Conservation (phyloP, 1,140 invertebrate genomes). For the Pseudomyrmex gracilis region DNA sequence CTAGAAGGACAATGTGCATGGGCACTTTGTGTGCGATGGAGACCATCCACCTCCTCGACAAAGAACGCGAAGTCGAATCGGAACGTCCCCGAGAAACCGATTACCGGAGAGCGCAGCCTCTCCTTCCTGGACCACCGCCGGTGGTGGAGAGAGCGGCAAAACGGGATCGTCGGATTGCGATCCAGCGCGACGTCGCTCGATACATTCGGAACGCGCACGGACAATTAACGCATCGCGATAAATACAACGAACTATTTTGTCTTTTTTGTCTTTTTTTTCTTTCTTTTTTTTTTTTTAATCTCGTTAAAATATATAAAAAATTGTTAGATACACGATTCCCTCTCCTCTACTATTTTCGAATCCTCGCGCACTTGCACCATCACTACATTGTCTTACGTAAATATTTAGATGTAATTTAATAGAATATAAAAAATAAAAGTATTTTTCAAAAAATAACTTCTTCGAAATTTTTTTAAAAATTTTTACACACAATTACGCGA, state of each 20-base stretch:
- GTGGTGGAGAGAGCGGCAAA: conserved; percentile 16
- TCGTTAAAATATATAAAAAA: background rate
- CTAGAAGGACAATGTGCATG: conserved; percentile 84
- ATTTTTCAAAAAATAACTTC: background rate
- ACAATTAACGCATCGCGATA: background rate
- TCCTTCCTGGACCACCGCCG: conserved; percentile 40
- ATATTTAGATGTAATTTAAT: background rate
- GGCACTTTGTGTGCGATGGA: conserved; percentile 76
- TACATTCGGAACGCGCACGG: background rate
- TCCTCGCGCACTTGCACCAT: background rate
- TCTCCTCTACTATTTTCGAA: background rate
- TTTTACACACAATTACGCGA: background rate
- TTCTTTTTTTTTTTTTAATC: conserved; percentile 4
- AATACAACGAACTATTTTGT: background rate
- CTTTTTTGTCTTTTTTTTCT: conserved; percentile 4
- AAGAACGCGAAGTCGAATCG: conserved; percentile 77
- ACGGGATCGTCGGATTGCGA: conserved; percentile 47
- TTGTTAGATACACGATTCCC: too few species aligned
- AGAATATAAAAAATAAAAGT: background rate
- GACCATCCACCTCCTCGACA: conserved; percentile 75
- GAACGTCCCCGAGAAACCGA: conserved; percentile 69
- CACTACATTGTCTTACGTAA: background rate
- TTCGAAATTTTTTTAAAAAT: background rate
- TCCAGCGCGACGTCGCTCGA: conserved; percentile 39
- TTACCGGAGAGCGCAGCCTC: conserved; percentile 50